Base-by-base conservation (phyloP, 37 sponge, comb jelly and placozoan genomes). In the Agelas oroides region DNA sequence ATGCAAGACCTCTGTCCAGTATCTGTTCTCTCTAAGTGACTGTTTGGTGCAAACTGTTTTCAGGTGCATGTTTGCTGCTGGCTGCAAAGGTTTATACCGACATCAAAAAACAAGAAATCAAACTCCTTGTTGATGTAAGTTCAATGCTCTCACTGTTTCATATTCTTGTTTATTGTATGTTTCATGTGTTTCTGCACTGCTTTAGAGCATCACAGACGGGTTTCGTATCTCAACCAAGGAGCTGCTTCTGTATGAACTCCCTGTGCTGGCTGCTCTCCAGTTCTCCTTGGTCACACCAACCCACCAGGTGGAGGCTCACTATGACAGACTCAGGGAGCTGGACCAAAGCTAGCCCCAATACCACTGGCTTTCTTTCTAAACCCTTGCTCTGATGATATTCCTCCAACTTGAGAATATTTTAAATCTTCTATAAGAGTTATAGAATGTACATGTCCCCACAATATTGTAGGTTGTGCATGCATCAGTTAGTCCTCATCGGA, bases 401-500 rank as follows among this genome's bases (percentile, higher is more conserved):
- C n/a, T n/a, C n/a, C n/a, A n/a, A n/a, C n/a, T n/a, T n/a, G n/a
- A n/a, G n/a, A n/a, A n/a, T n/a, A n/a, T n/a, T n/a, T n/a, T n/a
- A n/a, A n/a, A n/a, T n/a, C n/a, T n/a, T 46, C 46, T 46, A 46
- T 46, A 46, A 46, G n/a, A n/a, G 46, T 46, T 8, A 46, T 8
- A 46, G 46, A 46, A 8, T 46, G 46, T 46, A 8, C 46, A 46
- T 46, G 46, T n/a, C n/a, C n/a, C n/a, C n/a, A n/a, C n/a, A 46
- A 8, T 46, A 46, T 3, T 8, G 46, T 3, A 8, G 3, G 46
- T 8, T 46, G 46, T 46, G 46, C 46, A 46, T 46, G n/a, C n/a
- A n/a, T 46, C 3, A 3, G 46, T 62, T 77, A 82, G 58, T 98
- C 99, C 19, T 98, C 99, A 13, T 95, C 96, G n/a, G 91, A 93